Percentiles rank a stretch among this genome's conserved stretches.
These are phyloP conservation scores for Leptopilina syphax DNA, from an alignment of 2,888 invertebrate genomes.

Conservation along the genomic window DNA sequence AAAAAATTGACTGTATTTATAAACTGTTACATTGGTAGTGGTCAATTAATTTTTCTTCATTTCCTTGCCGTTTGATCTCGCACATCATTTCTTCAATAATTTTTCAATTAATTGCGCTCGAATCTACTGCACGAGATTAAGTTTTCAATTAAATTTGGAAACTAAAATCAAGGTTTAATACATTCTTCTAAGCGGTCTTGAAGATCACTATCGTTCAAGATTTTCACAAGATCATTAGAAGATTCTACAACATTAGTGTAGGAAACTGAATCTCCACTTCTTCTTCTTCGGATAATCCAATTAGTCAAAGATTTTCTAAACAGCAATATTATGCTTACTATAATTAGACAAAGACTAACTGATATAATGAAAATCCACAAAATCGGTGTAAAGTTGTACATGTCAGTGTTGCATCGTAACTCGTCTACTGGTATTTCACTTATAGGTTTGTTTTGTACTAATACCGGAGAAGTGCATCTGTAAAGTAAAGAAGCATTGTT, in stretches of 20 bases:
- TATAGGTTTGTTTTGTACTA: slow-evolving; percentile 76
- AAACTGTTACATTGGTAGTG: too few relatives aligned
- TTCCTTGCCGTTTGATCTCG: too few relatives aligned
- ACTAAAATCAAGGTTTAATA: slow-evolving; percentile 44
- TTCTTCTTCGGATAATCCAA: slow-evolving; percentile 66
- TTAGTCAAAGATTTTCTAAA: slow-evolving; percentile 63
- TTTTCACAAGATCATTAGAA: slow-evolving; percentile 72
- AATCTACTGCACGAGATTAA: too few relatives aligned
- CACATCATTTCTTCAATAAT: too few relatives aligned
- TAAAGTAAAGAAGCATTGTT: slow-evolving; percentile 54
- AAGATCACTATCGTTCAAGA: slow-evolving; percentile 66
- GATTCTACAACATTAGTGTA: slow-evolving; percentile 73
- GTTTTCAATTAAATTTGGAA: neutral
- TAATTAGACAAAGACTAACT: slow-evolving; percentile 57
- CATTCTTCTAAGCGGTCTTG: slow-evolving; percentile 66
- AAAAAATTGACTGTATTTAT: too few relatives aligned
- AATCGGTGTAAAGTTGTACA: slow-evolving; percentile 58
- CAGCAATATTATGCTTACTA: slow-evolving; percentile 61
- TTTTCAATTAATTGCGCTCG: too few relatives aligned
- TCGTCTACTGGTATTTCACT: slow-evolving; percentile 77
- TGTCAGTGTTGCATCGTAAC: slow-evolving; percentile 74
- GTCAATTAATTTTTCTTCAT: too few relatives aligned
- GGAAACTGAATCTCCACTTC: slow-evolving; percentile 66
- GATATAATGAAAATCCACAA: slow-evolving; percentile 66
- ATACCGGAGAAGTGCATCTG: slow-evolving; percentile 78